Percentiles rank a stretch among this genome's conserved stretches.
Conservation (phyloP, 1,140 invertebrate species). For the Musca vetustissima region DNA sequence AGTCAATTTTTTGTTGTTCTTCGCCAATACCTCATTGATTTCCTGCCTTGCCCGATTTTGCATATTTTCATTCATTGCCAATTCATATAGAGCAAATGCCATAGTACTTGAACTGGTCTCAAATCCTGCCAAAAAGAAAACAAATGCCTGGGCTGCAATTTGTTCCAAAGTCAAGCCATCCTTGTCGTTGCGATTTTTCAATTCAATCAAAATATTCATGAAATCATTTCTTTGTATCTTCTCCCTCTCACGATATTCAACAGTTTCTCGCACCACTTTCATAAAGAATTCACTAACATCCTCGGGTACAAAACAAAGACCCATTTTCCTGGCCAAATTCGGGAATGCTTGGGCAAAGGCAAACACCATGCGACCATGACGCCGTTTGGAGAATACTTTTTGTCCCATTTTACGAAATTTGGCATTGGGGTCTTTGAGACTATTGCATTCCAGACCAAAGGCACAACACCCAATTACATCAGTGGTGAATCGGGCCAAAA, state of each 20-base stretch:
- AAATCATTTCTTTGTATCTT: slow-evolving; percentile 48
- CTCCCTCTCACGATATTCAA: slow-evolving; percentile 58
- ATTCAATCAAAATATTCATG: slow-evolving; percentile 24
- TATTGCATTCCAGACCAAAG: slow-evolving; percentile 63
- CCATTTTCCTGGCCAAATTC: slow-evolving; percentile 30
- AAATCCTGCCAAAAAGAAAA: slow-evolving; percentile 67
- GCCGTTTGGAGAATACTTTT: slow-evolving; percentile 35
- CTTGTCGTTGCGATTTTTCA: slow-evolving; percentile 37
- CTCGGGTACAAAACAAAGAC: slow-evolving; percentile 47
- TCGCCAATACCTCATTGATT: slow-evolving; percentile 55
- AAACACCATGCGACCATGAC: slow-evolving; percentile 31
- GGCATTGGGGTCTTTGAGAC: slow-evolving; percentile 58
- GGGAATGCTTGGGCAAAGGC: slow-evolving; percentile 36
- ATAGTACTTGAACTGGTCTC: slow-evolving; percentile 58
- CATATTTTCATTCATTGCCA: slow-evolving; percentile 56
- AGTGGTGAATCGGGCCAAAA: slow-evolving; percentile 60
- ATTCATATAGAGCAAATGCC: slow-evolving; percentile 57
- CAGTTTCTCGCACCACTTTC: slow-evolving; percentile 53
- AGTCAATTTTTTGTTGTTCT: slow-evolving; percentile 58
- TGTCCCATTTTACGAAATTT: slow-evolving; percentile 56
- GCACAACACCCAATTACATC: slow-evolving; percentile 64
- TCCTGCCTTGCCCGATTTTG: slow-evolving; percentile 58
- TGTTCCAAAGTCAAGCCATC: slow-evolving; percentile 39
- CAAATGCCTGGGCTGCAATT: slow-evolving; percentile 60
- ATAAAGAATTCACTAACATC: slow-evolving; percentile 58